Conservation (phyloP, 2,113 vertebrate species). For the Zosterops lateralis region DNA sequence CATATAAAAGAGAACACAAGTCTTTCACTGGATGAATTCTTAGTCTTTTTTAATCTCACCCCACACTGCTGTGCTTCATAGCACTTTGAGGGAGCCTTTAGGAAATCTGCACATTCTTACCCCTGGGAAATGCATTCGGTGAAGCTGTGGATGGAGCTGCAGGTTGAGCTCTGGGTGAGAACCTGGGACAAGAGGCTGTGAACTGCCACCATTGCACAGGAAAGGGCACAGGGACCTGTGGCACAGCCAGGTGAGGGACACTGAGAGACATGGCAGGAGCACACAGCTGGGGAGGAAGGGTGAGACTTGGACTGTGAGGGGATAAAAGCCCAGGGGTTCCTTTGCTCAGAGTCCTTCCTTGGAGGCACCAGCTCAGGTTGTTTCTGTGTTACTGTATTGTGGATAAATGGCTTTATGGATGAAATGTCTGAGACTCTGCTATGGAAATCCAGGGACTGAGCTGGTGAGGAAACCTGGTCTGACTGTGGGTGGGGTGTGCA, state of each 20-base stretch:
- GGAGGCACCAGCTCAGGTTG: neutral
- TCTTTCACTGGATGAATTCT: neutral
- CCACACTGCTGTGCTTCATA: neutral
- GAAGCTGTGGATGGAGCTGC: neutral
- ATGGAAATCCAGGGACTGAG: fast-evolving
- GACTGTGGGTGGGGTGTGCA: neutral
- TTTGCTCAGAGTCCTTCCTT: neutral
- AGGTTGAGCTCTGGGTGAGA: neutral
- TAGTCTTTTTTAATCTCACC: neutral
- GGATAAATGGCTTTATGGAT: neutral
- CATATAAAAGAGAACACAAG: neutral
- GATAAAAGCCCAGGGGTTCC: neutral
- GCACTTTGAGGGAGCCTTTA: neutral
- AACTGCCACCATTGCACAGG: neutral
- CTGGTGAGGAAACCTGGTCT: fast-evolving
- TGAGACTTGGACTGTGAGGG: fast-evolving
- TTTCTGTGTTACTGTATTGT: neutral
- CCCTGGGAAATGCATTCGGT: neutral
- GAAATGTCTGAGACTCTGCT: fast-evolving
- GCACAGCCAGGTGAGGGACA: neutral
- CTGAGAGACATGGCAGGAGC: fast-evolving
- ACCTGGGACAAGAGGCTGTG: fast-evolving
- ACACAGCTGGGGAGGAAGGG: fast-evolving
- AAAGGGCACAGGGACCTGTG: neutral
- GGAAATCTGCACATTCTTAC: neutral